Evolutionary conservation across 2,797 vertebrate genomes (phyloP).

Genomic region (Ceyx erithaca): DNA sequence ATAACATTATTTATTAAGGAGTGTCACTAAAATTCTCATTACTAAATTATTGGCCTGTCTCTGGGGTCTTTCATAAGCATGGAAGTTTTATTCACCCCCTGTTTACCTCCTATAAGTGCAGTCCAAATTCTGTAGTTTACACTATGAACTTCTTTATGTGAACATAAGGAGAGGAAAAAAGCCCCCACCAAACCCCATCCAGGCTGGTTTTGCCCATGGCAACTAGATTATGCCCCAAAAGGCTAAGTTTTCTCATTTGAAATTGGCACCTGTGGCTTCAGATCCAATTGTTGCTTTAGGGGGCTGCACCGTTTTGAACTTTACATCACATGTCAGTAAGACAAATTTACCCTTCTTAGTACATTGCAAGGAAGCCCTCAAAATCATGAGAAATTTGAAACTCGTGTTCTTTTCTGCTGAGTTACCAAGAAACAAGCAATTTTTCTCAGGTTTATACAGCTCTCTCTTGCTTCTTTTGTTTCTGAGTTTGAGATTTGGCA

Average conservation of each 20-base stretch:
- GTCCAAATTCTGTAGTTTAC: neutral
- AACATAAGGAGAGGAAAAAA: fast-evolving
- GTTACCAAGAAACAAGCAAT: neutral
- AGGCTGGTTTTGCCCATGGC: neutral
- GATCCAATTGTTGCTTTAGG: neutral
- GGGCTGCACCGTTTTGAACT: neutral
- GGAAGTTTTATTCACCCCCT: neutral
- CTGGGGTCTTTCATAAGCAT: neutral
- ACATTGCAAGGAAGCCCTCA: neutral
- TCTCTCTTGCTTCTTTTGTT: neutral
- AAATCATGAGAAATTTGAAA: neutral
- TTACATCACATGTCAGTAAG: neutral
- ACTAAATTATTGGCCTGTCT: neutral
- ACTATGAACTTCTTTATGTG: neutral
- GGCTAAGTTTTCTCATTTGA: neutral
- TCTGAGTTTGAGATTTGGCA: neutral
- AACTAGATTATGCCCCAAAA: neutral
- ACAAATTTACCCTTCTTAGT: neutral
- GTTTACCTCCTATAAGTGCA: neutral
- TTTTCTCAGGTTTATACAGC: neutral
- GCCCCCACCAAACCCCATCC: neutral
- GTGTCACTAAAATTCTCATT: neutral
- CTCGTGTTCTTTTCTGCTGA: neutral
- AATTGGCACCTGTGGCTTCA: neutral
- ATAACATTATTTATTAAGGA: neutral